Evolutionary conservation across 2,113 vertebrate species (phyloP).

Genomic region (Callionymus lyra): DNA sequence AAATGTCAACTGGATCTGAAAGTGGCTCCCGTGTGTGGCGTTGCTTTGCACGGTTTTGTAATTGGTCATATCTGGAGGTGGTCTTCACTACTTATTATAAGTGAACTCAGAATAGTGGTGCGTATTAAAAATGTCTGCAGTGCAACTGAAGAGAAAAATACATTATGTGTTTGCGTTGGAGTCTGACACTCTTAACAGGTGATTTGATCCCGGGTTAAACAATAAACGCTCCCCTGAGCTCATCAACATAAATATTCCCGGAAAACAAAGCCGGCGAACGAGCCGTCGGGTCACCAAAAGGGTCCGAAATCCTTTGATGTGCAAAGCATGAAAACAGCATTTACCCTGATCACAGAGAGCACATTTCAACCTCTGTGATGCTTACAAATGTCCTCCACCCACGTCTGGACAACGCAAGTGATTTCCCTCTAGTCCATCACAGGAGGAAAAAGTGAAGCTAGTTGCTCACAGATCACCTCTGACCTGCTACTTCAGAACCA

Average conservation of each 20-base stretch:
- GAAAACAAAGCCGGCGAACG: constrained; percentile 6
- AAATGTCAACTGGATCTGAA: constrained; percentile 23
- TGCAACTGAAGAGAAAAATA: no score
- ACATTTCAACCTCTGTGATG: constrained; percentile 54
- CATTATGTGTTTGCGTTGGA: no score
- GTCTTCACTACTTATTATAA: no score
- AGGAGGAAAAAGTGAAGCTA: constrained; percentile 40
- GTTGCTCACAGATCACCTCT: constrained; percentile 59
- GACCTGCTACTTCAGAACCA: constrained; percentile 52
- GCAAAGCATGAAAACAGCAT: constrained; percentile 26
- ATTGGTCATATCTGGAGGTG: no score
- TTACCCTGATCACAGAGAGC: constrained; percentile 47
- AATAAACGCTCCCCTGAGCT: no score
- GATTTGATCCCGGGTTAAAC: no score
- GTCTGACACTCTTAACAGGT: no score
- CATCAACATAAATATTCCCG: no score
- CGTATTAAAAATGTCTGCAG: no score
- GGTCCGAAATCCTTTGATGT: constrained; percentile 22
- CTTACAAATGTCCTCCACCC: constrained; percentile 59
- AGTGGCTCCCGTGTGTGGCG: no score
- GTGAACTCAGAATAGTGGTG: no score
- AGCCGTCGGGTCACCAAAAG: constrained; percentile 7
- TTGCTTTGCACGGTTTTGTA: no score
- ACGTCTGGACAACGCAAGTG: constrained; percentile 38
- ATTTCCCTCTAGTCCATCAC: constrained; percentile 58